phyloP scores from a whole-genome alignment of 2,888 invertebrate genomes.

The Pristionchus arcanus region DNA sequence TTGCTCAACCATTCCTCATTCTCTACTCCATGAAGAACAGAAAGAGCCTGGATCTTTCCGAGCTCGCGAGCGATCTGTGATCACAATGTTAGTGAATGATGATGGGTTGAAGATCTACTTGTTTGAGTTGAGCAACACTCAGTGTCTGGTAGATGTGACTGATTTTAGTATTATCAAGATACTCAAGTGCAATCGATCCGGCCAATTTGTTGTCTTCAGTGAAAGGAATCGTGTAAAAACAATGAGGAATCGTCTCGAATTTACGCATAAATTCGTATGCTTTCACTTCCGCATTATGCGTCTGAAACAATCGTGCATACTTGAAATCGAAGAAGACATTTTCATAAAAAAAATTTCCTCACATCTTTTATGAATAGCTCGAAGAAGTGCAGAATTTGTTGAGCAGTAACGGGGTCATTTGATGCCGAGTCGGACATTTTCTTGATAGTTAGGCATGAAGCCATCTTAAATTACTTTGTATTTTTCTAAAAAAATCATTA shows the following conservation, averaged over 20 bases:
- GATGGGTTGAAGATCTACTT: background rate
- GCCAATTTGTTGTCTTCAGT: constrained; percentile 9
- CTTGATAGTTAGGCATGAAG: background rate
- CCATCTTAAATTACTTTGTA: background rate
- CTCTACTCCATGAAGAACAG: constrained; percentile 23
- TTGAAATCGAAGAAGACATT: no score
- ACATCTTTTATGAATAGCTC: background rate
- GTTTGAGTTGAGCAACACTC: constrained; percentile 1
- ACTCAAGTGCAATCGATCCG: constrained; percentile 38
- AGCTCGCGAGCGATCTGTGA: constrained; percentile 16
- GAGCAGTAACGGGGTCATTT: background rate
- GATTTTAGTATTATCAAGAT: constrained; percentile 11
- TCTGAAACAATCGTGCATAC: background rate
- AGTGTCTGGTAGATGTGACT: background rate
- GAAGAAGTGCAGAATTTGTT: background rate
- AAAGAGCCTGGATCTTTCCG: constrained; percentile 25
- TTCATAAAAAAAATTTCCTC: background rate
- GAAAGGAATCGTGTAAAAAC: constrained; percentile 35
- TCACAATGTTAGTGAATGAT: background rate
- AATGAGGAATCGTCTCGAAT: background rate
- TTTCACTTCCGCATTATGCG: constrained; percentile 8
- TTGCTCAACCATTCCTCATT: constrained; percentile 32
- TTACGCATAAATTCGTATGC: background rate
- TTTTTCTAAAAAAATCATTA: background rate
- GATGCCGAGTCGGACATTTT: background rate